These are phyloP conservation scores for Seladonia tumulorum DNA, from an alignment of 2,888 invertebrate species.

Conservation along the genomic window DNA sequence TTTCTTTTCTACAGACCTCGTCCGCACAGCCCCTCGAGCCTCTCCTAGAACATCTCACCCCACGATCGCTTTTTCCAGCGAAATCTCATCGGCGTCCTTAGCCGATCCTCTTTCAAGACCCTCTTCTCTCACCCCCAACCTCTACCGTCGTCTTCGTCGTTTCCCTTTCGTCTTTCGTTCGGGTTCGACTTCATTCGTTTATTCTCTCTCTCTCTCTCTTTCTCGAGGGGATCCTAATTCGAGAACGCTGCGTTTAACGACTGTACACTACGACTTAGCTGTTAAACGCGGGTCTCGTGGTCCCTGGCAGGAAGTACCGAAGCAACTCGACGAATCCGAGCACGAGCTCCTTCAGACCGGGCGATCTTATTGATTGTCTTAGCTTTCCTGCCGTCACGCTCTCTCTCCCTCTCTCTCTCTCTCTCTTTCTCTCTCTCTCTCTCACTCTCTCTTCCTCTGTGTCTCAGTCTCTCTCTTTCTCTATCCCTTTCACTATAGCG, in stretches of 20 bases:
- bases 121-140: neutral
- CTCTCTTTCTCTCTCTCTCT: conserved; percentile 13
- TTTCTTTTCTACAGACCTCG: conserved; percentile 44
- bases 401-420: conserved; percentile 37
- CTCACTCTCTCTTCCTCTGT: too few relatives aligned
- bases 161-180: neutral
- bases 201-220: neutral
- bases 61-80: conserved; percentile 8
- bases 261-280: conserved; percentile 61
- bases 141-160: neutral
- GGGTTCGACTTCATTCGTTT: conserved; percentile 35
- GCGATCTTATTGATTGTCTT: conserved; percentile 80
- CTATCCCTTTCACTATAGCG: conserved; percentile 13
- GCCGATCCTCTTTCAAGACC: conserved; percentile 26
- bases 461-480: conserved; percentile 22
- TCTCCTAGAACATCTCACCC: conserved; percentile 9
- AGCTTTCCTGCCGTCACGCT: conserved; percentile 68
- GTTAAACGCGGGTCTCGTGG: conserved; percentile 55
- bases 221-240: conserved; percentile 54
- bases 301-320: conserved; percentile 63
- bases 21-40: conserved; percentile 1
- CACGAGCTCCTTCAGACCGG: conserved; percentile 72
- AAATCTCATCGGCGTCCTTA: conserved; percentile 41
- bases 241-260: conserved; percentile 58
- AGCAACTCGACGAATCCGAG: conserved; percentile 69